phyloP scores from a whole-genome alignment of 2,113 vertebrate species.

The Astur gentilis region DNA sequence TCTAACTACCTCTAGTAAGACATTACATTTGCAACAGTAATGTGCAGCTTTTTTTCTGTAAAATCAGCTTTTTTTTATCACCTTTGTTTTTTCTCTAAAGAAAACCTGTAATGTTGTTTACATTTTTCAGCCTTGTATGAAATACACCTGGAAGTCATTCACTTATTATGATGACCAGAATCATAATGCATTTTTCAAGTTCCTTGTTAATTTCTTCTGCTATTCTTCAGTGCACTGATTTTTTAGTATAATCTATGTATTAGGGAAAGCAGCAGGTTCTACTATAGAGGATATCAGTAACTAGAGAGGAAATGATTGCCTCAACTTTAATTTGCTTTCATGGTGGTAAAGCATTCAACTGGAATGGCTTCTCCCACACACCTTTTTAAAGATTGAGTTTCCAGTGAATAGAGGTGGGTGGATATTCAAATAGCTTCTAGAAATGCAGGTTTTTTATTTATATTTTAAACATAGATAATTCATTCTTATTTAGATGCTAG shows the following conservation, averaged over 20 bases:
- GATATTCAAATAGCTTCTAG: background rate
- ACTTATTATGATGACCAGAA: background rate
- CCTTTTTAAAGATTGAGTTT: background rate
- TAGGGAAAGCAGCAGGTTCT: background rate
- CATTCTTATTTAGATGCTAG: background rate
- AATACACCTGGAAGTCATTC: background rate
- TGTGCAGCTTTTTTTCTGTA: background rate
- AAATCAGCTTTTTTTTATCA: background rate
- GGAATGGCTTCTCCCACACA: background rate
- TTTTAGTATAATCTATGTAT: background rate
- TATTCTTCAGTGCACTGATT: background rate
- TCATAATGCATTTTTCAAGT: background rate
- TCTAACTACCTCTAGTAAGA: background rate
- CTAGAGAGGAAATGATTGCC: background rate
- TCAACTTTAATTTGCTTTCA: background rate
- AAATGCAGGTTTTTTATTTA: background rate
- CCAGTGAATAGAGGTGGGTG: slow-evolving; percentile 5
- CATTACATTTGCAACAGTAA: background rate
- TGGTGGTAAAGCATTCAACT: background rate
- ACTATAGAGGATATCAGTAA: background rate
- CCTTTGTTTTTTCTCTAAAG: background rate
- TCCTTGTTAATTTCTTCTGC: background rate
- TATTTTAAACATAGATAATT: background rate
- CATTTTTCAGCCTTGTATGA: background rate
- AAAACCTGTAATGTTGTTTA: background rate